Evolutionary conservation across 2,888 invertebrate genomes (phyloP).

Genomic region (Eulithis prunata): DNA sequence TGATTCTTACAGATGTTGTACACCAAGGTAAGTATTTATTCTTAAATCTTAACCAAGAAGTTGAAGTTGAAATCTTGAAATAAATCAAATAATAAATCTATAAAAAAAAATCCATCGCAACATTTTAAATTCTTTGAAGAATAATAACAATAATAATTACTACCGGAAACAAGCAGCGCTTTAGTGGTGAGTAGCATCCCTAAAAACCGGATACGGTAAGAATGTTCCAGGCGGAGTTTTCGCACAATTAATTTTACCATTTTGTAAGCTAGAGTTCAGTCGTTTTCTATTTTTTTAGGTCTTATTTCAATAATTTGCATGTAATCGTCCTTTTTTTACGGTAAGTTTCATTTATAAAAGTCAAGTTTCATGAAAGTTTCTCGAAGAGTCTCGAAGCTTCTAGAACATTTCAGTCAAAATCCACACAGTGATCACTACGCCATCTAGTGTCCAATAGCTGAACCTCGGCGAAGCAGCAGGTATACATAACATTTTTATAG

Average conservation of each 20-base stretch:
- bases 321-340: background rate
- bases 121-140: no score
- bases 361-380: slow-evolving; percentile 19
- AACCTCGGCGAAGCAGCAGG: slow-evolving; percentile 38
- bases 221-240: slow-evolving; percentile 64
- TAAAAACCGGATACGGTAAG: slow-evolving; percentile 60
- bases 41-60: no score
- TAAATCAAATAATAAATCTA: no score
- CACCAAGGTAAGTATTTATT: no score
- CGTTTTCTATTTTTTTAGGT: background rate
- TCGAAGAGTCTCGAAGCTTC: slow-evolving; percentile 37
- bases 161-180: slow-evolving; percentile 31
- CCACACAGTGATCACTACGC: slow-evolving; percentile 37
- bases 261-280: background rate
- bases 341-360: slow-evolving; percentile 44
- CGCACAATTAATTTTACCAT: slow-evolving; percentile 21
- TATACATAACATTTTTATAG: slow-evolving; percentile 54
- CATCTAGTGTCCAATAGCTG: slow-evolving; percentile 50
- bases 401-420: slow-evolving; percentile 51
- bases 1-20: no score
- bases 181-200: slow-evolving; percentile 39
- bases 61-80: no score
- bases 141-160: slow-evolving; percentile 42
- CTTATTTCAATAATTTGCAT: background rate
- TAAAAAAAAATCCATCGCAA: slow-evolving; percentile 21